These are phyloP conservation scores for Riparia riparia DNA, from an alignment of 2,113 vertebrate species.

Conservation along the genomic window DNA sequence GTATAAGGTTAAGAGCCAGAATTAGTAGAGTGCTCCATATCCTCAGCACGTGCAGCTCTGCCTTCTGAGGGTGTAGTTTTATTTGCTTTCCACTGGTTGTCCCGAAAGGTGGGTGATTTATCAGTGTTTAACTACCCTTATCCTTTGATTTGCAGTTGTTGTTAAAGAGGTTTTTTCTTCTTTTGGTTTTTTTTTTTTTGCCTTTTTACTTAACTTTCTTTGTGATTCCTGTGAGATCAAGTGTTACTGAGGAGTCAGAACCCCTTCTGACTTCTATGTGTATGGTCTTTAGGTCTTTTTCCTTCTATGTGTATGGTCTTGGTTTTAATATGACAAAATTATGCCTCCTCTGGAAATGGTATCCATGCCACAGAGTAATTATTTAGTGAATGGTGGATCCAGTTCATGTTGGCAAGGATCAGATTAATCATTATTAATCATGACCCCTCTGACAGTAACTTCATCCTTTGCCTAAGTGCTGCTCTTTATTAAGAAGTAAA, in stretches of 20 bases:
- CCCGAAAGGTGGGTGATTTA: background rate
- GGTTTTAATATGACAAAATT: conserved; percentile 70
- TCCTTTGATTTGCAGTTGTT: background rate
- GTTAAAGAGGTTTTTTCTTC: no score
- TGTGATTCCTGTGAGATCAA: background rate
- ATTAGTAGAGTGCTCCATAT: background rate
- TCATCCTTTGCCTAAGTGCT: conserved; percentile 71
- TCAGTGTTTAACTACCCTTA: background rate
- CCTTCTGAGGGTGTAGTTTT: background rate
- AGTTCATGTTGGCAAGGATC: conserved; percentile 73
- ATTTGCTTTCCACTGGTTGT: background rate
- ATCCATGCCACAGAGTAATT: conserved; percentile 79
- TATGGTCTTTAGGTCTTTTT: conserved; percentile 59
- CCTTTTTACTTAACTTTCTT: background rate
- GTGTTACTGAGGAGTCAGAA: background rate
- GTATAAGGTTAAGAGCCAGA: background rate
- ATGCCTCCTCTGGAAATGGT: conserved; percentile 64
- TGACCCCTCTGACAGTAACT: conserved; percentile 73
- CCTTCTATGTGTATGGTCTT: conserved; percentile 12
- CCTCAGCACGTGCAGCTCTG: background rate
- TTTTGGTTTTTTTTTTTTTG: background rate
- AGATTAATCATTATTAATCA: conserved; percentile 81
- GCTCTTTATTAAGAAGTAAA: conserved; percentile 75
- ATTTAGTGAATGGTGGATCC: conserved; percentile 75
- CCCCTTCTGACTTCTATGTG: background rate